Evolutionary conservation across 2,113 vertebrate genomes (phyloP).

Genomic region (Boulengeromyrus knoepffleri): DNA sequence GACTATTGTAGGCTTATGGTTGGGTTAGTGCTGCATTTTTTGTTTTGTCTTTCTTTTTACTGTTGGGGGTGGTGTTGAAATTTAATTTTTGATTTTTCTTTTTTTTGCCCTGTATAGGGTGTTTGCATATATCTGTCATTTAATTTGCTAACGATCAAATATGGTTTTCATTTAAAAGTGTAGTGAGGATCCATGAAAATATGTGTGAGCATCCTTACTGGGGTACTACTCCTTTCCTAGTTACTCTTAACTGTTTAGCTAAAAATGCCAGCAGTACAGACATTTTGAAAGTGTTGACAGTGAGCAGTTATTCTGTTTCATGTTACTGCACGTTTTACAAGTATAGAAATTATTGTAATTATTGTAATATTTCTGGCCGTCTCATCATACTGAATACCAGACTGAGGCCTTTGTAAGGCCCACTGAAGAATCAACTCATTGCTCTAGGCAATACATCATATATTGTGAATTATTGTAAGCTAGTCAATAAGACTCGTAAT

Average conservation of each 20-base stretch:
- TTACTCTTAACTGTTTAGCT: neutral
- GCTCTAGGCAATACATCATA: neutral
- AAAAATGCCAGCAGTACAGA: neutral
- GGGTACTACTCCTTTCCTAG: neutral
- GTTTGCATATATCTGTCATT: neutral
- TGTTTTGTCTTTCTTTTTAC: neutral
- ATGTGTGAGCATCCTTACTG: neutral
- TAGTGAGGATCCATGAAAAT: neutral
- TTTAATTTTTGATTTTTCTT: neutral
- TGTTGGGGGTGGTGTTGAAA: neutral
- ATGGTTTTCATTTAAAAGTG: neutral
- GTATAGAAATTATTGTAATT: neutral
- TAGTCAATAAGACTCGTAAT: neutral
- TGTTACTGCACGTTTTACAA: neutral
- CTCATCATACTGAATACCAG: neutral
- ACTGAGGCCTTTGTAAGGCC: neutral
- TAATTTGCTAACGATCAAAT: neutral
- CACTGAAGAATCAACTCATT: neutral
- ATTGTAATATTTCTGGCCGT: neutral
- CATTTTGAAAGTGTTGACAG: neutral
- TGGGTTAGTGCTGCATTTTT: neutral
- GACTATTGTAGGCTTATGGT: neutral
- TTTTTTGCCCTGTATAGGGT: neutral
- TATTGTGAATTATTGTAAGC: neutral
- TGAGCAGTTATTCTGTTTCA: neutral